Conservation (phyloP, 2,888 invertebrate species). For the Patella caerulea region DNA sequence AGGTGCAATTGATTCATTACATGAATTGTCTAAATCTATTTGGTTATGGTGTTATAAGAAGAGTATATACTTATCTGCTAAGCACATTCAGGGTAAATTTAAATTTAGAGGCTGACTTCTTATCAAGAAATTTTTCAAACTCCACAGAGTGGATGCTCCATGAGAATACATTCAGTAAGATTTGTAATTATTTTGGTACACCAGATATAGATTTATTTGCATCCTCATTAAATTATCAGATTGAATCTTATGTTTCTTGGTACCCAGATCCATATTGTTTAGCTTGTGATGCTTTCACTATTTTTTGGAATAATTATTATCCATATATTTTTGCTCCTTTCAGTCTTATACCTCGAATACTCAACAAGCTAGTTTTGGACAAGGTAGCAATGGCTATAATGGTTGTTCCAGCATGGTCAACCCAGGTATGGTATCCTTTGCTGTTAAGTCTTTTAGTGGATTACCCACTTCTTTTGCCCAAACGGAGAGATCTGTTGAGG, state of each 20-base stretch:
- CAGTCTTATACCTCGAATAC: conserved; percentile 11
- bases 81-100: conserved; percentile 19
- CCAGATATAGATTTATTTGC: conserved; percentile 36
- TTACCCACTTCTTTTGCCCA: neutral
- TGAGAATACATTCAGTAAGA: conserved; percentile 19
- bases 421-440: conserved; percentile 36
- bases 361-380: conserved; percentile 20
- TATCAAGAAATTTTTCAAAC: conserved; percentile 30
- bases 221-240: conserved; percentile 29
- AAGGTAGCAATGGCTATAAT: conserved; percentile 26
- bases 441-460: conserved; percentile 19
- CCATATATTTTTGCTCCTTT: conserved; percentile 38
- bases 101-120: conserved; percentile 32
- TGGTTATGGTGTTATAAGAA: conserved; percentile 33
- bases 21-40: conserved; percentile 11
- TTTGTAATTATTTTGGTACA: conserved; percentile 22
- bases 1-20: conserved; percentile 5
- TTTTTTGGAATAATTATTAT: conserved; percentile 29
- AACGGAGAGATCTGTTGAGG: neutral
- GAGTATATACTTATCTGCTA: conserved; percentile 28
- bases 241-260: conserved; percentile 30
- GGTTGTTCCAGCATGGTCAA: conserved; percentile 30
- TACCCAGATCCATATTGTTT: conserved; percentile 27
- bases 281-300: conserved; percentile 25
- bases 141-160: conserved; percentile 34